Base-by-base conservation (phyloP, 2,888 invertebrate species). In the Polydesmus complanatus region DNA sequence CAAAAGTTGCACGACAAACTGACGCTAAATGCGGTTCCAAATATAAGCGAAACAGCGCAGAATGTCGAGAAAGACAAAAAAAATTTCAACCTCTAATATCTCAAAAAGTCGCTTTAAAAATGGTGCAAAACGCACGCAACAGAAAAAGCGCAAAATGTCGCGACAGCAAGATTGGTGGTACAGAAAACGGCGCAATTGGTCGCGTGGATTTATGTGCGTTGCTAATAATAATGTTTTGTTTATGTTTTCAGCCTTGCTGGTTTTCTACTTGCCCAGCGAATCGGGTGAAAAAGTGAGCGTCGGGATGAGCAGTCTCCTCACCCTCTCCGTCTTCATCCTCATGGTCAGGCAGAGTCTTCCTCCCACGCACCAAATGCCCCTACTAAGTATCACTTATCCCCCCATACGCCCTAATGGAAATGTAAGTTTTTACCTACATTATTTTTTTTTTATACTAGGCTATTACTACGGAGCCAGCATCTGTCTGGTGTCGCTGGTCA, bases 291-390 rank as follows among this genome's bases (percentile, higher is more conserved):
- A 89, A 74, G 89, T 89, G 63, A 89, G 88, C 1, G 78, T 89
- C 25, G 88, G 88, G 25, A 89, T 89, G 69, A 88, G 88, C 68
- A 88, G 89, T 2, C 79, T 89, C n/a, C 79, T 89, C 18, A 88
- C 88, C 23, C 88, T 89, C 84, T 89, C 89, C 0, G 89, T 89
- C 47, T 89, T 89, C 74, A 79, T 89, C 65, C 88, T 89, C 88
- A 85, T 89, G 53, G 89, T 89, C 61, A 78, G 89, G 64, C 88
- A 89, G 70, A 88, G 86, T 19, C 76, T 89, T 67, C 89, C 89
- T 18, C 89, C 89, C 0, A 89, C 89, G 0, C 88, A 89, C 72
- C 88, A 89, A 72, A 86, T 88, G 8, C 89, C 89, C 1, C 78
- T 89, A 54, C 88, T 89, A 67, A 88, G 88, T 88, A 78, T n/a